Base-by-base conservation (phyloP, 1,140 invertebrate species). In the Streblospio benedicti region DNA sequence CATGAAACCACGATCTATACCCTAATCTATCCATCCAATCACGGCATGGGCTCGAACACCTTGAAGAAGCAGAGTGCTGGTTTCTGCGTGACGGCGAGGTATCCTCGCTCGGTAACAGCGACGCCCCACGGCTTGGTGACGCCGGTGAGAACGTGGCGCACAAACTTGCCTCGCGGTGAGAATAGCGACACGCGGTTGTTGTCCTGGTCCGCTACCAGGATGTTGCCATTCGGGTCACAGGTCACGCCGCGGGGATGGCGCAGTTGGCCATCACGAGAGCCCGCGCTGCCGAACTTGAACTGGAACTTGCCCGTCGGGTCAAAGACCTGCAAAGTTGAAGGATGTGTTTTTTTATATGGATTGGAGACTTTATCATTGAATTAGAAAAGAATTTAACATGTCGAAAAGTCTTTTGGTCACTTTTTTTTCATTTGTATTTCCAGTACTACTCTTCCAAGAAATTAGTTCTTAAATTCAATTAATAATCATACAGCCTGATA, bases 161-260 rank as follows among this genome's bases (percentile, higher is more conserved):
- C 38, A 2, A 59, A 50, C 45, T 33, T 51, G 23, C 57, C 57
- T 12, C 52, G 45, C 18, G 47, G 57, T 30, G 31, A 51, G 32
- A 32, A 59, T 5, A 59, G 47, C 0, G 57, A 51, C 47, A 59
- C 57, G 2, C 57, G 45, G 23, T 59, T 33, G 32, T 59, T 59
- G 57, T 59, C 57, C 45, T 59, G 57, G 28, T 59, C 57, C 27
- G 57, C 57, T 20, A 59, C 45, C 16, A 59, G 20, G 28, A 59
- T 51, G 31, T 50, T 50, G 25, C 33, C 57, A 50, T 59, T 59
- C 20, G 57, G 57, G 31, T 52, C 45, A 35, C 50, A 45, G 23
- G 45, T 51, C 4, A 59, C 33, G 28, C 57, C 57, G 14, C 57
- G 44, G 16, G 57, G 57, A 49, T 59, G 57, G 20, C 35, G 50